These are phyloP conservation scores for Holacanthus passer DNA, from an alignment of 2,113 vertebrate species.

Conservation along the genomic window DNA sequence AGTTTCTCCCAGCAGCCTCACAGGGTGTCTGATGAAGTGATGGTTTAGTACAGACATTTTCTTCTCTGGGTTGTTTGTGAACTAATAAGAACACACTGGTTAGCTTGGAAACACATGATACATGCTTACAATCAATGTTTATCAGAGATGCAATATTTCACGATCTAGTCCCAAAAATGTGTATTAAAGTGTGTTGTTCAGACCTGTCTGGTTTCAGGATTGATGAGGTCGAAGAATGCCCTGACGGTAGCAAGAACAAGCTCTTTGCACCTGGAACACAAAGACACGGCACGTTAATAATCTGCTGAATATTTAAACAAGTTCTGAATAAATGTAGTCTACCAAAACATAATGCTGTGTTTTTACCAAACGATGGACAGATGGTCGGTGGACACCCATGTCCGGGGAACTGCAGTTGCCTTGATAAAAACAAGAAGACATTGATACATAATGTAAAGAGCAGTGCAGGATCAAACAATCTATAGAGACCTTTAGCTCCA, in stretches of 20 bases:
- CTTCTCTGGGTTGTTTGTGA: slow-evolving; percentile 88
- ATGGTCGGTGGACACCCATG: slow-evolving; percentile 97
- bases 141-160: neutral
- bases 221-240: slow-evolving; percentile 95
- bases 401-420: slow-evolving; percentile 94
- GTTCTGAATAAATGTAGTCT: neutral
- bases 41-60: slow-evolving; percentile 90
- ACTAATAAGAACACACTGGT: slow-evolving; percentile 78
- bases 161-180: neutral
- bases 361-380: slow-evolving; percentile 97
- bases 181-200: slow-evolving; percentile 14
- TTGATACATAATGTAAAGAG: neutral
- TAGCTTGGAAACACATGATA: neutral
- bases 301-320: neutral
- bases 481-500: neutral
- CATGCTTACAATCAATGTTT: neutral
- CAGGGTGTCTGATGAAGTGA: slow-evolving; percentile 94
- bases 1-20: slow-evolving; percentile 85
- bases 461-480: neutral
- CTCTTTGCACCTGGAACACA: slow-evolving; percentile 93
- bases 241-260: slow-evolving; percentile 93
- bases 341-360: neutral
- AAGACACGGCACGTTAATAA: neutral
- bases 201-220: slow-evolving; percentile 94
- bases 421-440: slow-evolving; percentile 61